phyloP scores from a whole-genome alignment of 1,140 invertebrate genomes.

The Drosophila sp. region DNA sequence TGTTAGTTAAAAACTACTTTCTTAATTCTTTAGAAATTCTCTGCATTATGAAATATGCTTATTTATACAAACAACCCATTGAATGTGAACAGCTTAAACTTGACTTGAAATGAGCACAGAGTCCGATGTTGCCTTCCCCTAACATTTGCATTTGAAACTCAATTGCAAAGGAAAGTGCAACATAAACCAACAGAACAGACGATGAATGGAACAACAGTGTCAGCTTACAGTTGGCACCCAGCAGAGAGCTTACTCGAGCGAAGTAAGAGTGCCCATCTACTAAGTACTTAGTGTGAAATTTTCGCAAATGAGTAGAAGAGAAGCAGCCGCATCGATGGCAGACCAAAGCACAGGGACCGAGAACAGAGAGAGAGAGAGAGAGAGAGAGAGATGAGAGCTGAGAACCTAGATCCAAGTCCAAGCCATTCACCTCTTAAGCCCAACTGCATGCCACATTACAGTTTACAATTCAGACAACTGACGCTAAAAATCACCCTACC shows the following conservation, averaged over 20 bases:
- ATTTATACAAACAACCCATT: neutral
- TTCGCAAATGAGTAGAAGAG: constrained; percentile 52
- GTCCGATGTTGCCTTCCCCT: neutral
- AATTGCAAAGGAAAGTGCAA: constrained; percentile 24
- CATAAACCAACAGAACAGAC: constrained; percentile 17
- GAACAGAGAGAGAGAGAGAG: neutral
- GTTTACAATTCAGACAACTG: constrained; percentile 55
- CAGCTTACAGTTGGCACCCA: constrained; percentile 35
- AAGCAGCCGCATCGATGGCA: constrained; percentile 15
- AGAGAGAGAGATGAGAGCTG: neutral
- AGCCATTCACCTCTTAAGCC: constrained; percentile 70
- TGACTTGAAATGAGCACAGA: constrained; percentile 4
- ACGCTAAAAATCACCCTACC: constrained; percentile 55
- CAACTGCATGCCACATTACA: constrained; percentile 46
- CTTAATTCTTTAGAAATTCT: too few relatives aligned
- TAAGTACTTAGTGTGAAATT: constrained; percentile 66
- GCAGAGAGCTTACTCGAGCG: constrained; percentile 1
- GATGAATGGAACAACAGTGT: constrained; percentile 45
- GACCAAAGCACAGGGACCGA: constrained; percentile 14
- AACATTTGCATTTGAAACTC: constrained; percentile 18
- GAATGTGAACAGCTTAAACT: neutral
- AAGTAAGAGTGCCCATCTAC: constrained; percentile 34
- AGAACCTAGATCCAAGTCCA: constrained; percentile 22
- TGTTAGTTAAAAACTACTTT: too few relatives aligned
- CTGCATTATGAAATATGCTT: neutral